phyloP scores from a whole-genome alignment of 2,888 invertebrate species.

The Drosophila koepferae region DNA sequence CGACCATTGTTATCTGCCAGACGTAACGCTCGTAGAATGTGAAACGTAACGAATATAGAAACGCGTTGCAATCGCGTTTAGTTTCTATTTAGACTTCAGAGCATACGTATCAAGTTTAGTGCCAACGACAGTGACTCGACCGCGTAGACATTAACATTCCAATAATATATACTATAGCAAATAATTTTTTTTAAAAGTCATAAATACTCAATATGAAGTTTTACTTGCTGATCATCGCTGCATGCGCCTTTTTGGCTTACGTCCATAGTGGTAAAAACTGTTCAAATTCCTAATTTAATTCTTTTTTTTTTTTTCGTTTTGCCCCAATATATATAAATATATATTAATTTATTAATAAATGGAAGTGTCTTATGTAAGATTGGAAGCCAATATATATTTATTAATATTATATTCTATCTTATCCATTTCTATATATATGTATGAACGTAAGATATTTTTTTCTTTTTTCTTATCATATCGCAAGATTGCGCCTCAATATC shows the following conservation, averaged over 20 bases:
- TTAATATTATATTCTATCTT: constrained; percentile 28
- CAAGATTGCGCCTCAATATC: neutral
- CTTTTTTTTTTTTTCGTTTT: constrained; percentile 1
- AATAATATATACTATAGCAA: neutral
- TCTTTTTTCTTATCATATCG: constrained; percentile 4
- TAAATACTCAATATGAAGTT: constrained; percentile 72
- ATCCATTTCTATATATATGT: constrained; percentile 20
- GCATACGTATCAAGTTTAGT: constrained; percentile 12
- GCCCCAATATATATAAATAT: neutral
- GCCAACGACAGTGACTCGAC: constrained; percentile 11
- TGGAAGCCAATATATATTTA: neutral
- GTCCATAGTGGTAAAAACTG: constrained; percentile 76
- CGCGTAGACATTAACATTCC: neutral
- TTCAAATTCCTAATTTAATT: neutral
- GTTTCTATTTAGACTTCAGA: constrained; percentile 28
- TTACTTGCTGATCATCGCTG: constrained; percentile 63
- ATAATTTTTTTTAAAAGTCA: constrained; percentile 2
- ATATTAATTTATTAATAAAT: neutral
- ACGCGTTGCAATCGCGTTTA: constrained; percentile 3
- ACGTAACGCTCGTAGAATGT: neutral
- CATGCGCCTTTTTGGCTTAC: constrained; percentile 75
- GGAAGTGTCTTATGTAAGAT: constrained; percentile 34
- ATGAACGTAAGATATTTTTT: neutral
- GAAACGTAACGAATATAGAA: neutral
- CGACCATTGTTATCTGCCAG: neutral